Conservation (phyloP, 2,888 invertebrate genomes). For the Athalia rosae region DNA sequence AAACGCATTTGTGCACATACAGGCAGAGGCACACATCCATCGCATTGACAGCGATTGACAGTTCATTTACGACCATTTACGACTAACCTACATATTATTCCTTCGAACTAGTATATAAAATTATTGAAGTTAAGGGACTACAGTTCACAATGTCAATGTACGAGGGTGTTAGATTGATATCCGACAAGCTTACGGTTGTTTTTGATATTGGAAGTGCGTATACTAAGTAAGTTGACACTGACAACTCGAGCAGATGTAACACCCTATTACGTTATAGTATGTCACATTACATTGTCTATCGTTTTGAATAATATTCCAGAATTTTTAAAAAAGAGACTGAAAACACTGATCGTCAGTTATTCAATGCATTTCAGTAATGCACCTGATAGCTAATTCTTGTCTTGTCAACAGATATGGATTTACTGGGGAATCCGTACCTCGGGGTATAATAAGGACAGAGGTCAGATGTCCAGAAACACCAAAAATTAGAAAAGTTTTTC, state of each 20-base stretch:
- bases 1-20: neutral
- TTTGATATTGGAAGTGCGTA: conserved; percentile 93
- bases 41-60: conserved; percentile 21
- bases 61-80: neutral
- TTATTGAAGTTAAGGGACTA: conserved; percentile 48
- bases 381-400: conserved; percentile 40
- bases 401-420: conserved; percentile 86
- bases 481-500: conserved; percentile 78
- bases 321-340: too few relatives aligned
- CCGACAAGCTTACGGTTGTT: conserved; percentile 92
- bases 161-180: conserved; percentile 85
- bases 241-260: conserved; percentile 15
- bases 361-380: too few relatives aligned
- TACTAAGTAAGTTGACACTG: conserved; percentile 84
- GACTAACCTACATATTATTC: conserved; percentile 15
- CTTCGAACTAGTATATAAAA: conserved; percentile 68
- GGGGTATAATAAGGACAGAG: conserved; percentile 90
- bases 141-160: conserved; percentile 81
- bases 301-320: too few relatives aligned
- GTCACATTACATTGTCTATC: too few relatives aligned
- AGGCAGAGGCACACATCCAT: too few relatives aligned
- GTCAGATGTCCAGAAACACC: conserved; percentile 81
- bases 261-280: neutral
- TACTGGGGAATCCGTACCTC: conserved; percentile 90
- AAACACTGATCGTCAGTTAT: too few relatives aligned